Conservation (phyloP, 2,113 vertebrate species). For the Hymenochirus boettgeri region DNA sequence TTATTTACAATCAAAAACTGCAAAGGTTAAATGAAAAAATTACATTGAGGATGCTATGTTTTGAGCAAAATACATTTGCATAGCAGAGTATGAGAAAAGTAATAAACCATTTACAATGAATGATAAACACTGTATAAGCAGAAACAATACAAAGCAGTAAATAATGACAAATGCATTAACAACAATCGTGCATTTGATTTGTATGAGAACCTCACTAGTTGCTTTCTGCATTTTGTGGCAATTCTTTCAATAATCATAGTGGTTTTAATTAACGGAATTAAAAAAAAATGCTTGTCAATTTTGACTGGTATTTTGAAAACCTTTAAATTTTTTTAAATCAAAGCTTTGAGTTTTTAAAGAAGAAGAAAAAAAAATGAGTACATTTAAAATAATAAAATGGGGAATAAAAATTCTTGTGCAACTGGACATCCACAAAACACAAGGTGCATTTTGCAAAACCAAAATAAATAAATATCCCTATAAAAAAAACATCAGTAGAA, state of each 20-base stretch:
- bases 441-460: slow-evolving; percentile 59
- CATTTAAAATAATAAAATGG: slow-evolving; percentile 50
- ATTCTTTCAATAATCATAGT: slow-evolving; percentile 29
- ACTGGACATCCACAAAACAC: slow-evolving; percentile 48
- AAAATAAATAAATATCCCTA: slow-evolving; percentile 72
- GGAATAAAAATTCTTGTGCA: not conserved
- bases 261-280: slow-evolving; percentile 38
- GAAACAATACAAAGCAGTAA: slow-evolving; percentile 12
- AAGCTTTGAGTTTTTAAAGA: too few species aligned
- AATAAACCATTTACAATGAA: slow-evolving; percentile 47
- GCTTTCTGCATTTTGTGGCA: slow-evolving; percentile 16
- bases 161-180: slow-evolving; percentile 1
- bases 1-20: slow-evolving; percentile 81
- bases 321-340: too few species aligned
- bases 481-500: slow-evolving; percentile 59
- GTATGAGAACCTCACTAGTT: slow-evolving; percentile 20
- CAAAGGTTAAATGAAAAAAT: slow-evolving; percentile 61
- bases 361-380: slow-evolving; percentile 18
- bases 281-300: not conserved
- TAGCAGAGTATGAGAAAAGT: slow-evolving; percentile 61
- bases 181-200: slow-evolving; percentile 11
- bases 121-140: slow-evolving; percentile 29
- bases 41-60: slow-evolving; percentile 47
- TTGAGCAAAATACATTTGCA: slow-evolving; percentile 65
- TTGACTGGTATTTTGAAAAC: not conserved